Percentiles rank a stretch among this genome's conserved stretches.
Conservation (phyloP, 1,140 invertebrate species). For the Papilio machaon region DNA sequence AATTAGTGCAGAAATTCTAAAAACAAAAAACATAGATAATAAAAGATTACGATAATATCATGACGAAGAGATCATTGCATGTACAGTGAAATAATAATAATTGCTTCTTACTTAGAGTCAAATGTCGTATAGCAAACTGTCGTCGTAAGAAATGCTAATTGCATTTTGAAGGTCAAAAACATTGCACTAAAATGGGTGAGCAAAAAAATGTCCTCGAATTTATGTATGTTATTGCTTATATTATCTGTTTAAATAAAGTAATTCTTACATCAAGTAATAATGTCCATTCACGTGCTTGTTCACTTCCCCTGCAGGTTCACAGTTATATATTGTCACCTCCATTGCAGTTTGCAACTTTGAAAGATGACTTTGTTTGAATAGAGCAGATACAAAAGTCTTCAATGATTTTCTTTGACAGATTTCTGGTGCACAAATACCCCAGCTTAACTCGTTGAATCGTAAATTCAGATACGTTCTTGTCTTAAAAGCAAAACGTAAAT, state of each 20-base stretch:
- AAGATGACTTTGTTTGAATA: conserved; percentile 17
- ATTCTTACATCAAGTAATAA: conserved; percentile 6
- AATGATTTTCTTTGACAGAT: conserved; percentile 1
- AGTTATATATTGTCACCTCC: not conserved
- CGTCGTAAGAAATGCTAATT: no score
- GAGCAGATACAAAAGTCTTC: not conserved
- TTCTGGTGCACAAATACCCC: conserved; percentile 16
- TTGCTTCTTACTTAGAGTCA: no score
- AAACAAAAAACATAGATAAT: not conserved
- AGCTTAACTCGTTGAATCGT: not conserved
- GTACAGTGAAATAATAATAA: no score
- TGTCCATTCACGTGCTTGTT: not conserved
- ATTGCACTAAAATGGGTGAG: no score
- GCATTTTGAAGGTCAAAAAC: no score
- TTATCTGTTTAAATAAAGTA: no score
- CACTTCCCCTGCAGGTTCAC: not conserved
- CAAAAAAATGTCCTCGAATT: no score
- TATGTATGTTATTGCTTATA: no score
- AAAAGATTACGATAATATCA: not conserved
- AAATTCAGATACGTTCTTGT: not conserved
- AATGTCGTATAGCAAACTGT: no score
- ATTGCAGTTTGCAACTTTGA: not conserved
- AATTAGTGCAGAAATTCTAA: not conserved
- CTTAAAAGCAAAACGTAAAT: conserved; percentile 40
- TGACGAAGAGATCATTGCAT: no score